A percentile compares a stretch with the other conserved stretches of the same genome.
phyloP scores from a whole-genome alignment of 2,113 vertebrate genomes.

The Nesospiza acunhae region DNA sequence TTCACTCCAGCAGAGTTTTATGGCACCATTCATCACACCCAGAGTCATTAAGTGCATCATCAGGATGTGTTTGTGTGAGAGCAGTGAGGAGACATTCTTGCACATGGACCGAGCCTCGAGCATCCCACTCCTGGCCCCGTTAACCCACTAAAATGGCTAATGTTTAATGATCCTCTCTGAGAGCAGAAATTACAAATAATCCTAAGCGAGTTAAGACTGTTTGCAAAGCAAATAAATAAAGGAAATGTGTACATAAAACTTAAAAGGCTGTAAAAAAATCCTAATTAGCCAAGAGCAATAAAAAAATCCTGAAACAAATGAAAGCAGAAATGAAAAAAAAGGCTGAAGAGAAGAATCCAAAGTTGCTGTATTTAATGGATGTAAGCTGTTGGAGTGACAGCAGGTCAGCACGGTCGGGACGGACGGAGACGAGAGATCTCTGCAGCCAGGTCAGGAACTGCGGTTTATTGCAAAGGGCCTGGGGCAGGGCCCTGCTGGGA shows the following conservation, averaged over 20 bases:
- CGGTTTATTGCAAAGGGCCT: too few relatives aligned
- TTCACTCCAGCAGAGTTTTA: neutral
- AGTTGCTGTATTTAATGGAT: neutral
- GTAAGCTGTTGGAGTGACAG: too few relatives aligned
- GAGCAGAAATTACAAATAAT: neutral
- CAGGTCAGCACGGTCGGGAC: too few relatives aligned
- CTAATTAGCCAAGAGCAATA: neutral
- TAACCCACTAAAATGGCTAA: neutral
- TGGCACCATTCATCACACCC: neutral
- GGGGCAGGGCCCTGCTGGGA: too few relatives aligned
- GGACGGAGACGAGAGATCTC: too few relatives aligned
- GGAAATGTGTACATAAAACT: neutral
- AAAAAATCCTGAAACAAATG: neutral
- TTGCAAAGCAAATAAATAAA: neutral
- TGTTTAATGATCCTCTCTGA: neutral
- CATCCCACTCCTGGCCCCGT: neutral
- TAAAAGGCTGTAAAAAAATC: neutral
- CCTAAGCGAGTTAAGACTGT: neutral
- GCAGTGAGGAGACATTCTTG: neutral
- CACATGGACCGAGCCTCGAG: rapidly evolving
- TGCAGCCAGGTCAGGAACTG: too few relatives aligned
- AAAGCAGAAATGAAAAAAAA: neutral
- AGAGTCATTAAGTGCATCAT: neutral
- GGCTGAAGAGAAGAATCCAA: neutral
- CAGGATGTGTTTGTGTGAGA: neutral